phyloP scores from a whole-genome alignment of 2,113 vertebrate species.

The Labeo rohita region DNA sequence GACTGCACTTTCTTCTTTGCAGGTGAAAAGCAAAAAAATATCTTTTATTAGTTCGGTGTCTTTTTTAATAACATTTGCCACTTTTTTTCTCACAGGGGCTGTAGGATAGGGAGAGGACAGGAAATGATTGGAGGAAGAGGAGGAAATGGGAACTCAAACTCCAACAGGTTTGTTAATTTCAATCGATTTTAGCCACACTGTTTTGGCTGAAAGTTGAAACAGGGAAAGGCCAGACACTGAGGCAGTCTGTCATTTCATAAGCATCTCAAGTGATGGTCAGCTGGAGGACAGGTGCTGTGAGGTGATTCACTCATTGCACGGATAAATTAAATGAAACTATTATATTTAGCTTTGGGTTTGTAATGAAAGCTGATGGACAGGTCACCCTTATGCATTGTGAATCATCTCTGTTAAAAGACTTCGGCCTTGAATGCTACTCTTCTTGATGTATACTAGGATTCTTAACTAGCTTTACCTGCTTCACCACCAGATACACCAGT shows the following conservation, averaged over 20 bases:
- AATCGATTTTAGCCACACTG: neutral
- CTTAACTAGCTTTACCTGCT: neutral
- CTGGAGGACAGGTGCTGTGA: neutral
- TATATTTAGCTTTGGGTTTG: neutral
- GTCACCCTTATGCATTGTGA: neutral
- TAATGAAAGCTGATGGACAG: neutral
- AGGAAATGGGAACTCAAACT: neutral
- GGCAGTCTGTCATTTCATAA: neutral
- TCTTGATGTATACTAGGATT: neutral
- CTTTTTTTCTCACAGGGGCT: neutral
- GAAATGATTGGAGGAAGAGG: neutral
- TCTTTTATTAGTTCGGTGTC: neutral
- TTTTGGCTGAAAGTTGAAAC: neutral
- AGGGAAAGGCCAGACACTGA: neutral
- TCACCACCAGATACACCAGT: neutral
- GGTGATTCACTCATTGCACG: neutral
- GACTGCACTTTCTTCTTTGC: neutral
- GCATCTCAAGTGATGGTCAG: neutral
- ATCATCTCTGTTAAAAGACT: neutral
- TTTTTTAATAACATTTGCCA: neutral
- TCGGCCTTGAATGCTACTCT: neutral
- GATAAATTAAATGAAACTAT: neutral
- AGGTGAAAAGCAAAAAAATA: neutral
- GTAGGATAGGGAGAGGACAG: neutral
- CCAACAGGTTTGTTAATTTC: neutral